Conservation (phyloP, 2,888 invertebrate species). For the Ormyrus labotus region DNA sequence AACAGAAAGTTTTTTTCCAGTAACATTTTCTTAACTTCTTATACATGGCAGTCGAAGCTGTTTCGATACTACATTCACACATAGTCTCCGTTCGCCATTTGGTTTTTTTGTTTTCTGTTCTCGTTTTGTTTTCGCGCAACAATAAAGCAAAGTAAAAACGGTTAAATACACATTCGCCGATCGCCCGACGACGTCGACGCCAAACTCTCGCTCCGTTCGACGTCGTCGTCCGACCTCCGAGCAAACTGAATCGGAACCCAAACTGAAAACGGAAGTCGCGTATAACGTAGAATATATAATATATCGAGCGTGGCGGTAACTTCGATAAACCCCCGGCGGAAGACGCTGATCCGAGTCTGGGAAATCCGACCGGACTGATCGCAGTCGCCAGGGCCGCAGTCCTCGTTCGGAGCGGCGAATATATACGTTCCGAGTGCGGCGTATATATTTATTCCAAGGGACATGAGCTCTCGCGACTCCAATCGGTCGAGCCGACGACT, state of each 20-base stretch:
- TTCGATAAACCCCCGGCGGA: not conserved
- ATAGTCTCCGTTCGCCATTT: constrained; percentile 23
- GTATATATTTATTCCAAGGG: constrained; percentile 21
- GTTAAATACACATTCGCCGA: constrained; percentile 3
- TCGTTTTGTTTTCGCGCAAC: not conserved
- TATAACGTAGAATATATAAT: not conserved
- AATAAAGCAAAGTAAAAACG: not conserved
- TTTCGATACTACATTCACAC: constrained; percentile 40
- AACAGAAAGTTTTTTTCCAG: constrained; percentile 33
- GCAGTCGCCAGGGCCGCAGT: constrained; percentile 15
- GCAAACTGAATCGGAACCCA: not conserved
- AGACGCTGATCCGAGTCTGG: constrained; percentile 1
- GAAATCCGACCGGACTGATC: constrained; percentile 9
- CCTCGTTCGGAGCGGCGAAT: not conserved
- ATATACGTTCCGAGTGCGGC: not conserved
- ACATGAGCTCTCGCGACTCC: constrained; percentile 7
- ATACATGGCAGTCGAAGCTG: constrained; percentile 56
- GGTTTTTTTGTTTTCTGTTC: not conserved
- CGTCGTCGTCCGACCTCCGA: constrained; percentile 3
- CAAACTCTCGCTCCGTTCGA: not conserved
- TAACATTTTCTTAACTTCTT: constrained; percentile 44
- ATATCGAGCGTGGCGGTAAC: constrained; percentile 6
- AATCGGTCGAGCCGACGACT: not conserved
- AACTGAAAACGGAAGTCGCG: not conserved
- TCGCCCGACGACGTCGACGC: not conserved